Percentiles rank a stretch among this genome's conserved stretches.
Evolutionary conservation across 2,113 vertebrate genomes (phyloP).

Genomic region (Cyphomyrus plagiostoma): DNA sequence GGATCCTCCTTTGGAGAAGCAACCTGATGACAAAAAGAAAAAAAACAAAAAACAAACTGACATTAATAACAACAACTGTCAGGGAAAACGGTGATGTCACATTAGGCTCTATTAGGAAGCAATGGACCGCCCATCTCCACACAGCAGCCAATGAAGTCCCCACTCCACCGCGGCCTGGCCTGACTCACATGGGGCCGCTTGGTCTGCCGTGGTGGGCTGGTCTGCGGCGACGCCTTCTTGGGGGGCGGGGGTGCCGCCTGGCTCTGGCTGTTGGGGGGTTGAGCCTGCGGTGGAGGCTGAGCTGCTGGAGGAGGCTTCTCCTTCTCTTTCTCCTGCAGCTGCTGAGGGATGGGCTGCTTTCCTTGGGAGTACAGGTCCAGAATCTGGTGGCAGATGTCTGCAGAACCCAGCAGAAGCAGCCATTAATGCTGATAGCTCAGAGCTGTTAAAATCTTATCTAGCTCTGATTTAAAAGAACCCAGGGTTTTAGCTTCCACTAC

Average conservation of each 20-base stretch:
- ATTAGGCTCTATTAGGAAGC: neutral
- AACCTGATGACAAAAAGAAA: constrained; percentile 53
- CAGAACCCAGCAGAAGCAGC: neutral
- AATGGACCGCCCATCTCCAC: neutral
- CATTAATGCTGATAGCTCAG: neutral
- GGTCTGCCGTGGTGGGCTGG: constrained; percentile 78
- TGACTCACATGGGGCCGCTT: constrained; percentile 81
- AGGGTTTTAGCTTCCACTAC: too few relatives aligned
- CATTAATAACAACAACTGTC: neutral
- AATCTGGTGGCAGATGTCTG: constrained; percentile 98
- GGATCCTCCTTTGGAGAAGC: constrained; percentile 89
- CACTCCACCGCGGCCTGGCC: neutral
- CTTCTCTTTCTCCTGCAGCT: constrained; percentile 74
- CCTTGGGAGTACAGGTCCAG: constrained; percentile 96
- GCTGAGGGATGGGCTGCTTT: constrained; percentile 94
- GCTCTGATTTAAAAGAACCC: too few relatives aligned
- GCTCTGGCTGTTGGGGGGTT: constrained; percentile 40
- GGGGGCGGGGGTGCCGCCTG: constrained; percentile 57
- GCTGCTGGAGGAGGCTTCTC: constrained; percentile 41
- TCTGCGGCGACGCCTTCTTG: constrained; percentile 84
- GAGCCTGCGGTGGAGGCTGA: constrained; percentile 47
- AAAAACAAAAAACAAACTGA: neutral
- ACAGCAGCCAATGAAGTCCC: neutral
- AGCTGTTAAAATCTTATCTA: too few relatives aligned
- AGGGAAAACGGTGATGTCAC: neutral